Evolutionary conservation across 2,797 vertebrate species (phyloP).

Genomic region (Simalia tracyae): DNA sequence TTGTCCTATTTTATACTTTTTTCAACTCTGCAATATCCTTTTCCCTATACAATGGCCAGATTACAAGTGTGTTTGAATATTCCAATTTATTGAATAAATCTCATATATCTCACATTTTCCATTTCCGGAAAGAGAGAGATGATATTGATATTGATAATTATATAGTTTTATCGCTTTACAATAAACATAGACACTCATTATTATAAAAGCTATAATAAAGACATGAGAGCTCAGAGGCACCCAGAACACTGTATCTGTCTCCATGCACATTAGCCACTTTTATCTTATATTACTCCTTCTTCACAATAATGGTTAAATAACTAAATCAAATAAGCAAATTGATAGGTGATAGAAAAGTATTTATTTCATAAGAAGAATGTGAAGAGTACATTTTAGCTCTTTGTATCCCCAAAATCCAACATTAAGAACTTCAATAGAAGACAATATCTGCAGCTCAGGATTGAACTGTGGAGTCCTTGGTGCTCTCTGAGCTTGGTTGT

Average conservation of each 20-base stretch:
- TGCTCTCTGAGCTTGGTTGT: not conserved
- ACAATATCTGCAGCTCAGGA: not conserved
- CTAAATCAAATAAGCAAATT: constrained; percentile 38
- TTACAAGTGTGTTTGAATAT: not conserved
- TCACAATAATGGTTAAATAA: constrained; percentile 39
- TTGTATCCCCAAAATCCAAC: not conserved
- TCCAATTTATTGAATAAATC: not conserved
- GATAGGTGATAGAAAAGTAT: constrained; percentile 28
- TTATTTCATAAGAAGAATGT: not conserved
- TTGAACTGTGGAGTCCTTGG: not conserved
- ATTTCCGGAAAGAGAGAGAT: not conserved
- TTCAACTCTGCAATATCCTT: not conserved
- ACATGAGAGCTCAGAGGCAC: constrained; percentile 46
- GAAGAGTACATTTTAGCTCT: not conserved
- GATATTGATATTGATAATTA: not conserved
- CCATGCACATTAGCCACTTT: constrained; percentile 45
- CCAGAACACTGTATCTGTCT: constrained; percentile 58
- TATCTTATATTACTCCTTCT: constrained; percentile 49
- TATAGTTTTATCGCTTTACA: not conserved
- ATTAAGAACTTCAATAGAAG: not conserved
- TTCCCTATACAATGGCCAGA: not conserved
- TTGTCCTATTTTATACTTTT: not conserved
- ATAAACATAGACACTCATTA: not conserved
- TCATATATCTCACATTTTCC: not conserved
- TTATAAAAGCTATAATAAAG: not conserved